phyloP scores from a whole-genome alignment of 2,888 invertebrate genomes.

The Diplazon laetatorius region DNA sequence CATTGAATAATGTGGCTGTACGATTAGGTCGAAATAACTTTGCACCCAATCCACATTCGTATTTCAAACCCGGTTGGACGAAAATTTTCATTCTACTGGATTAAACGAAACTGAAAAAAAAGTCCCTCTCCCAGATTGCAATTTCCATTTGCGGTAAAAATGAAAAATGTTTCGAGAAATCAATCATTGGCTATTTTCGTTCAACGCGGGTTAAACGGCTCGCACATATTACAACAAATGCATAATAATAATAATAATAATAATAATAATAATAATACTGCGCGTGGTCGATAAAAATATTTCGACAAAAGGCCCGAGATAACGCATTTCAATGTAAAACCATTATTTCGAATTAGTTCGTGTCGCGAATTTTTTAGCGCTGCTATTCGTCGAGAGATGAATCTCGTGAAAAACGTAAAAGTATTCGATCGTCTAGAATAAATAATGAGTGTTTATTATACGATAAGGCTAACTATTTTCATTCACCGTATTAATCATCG shows the following conservation, averaged over 20 bases:
- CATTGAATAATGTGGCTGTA: constrained; percentile 25
- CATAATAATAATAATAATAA: too few relatives aligned
- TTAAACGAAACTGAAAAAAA: background rate
- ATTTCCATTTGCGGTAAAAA: too few relatives aligned
- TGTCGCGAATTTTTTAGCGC: too few relatives aligned
- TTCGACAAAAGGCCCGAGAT: constrained; percentile 46
- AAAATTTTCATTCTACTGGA: background rate
- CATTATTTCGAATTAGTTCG: constrained; percentile 23
- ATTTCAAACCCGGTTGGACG: constrained; percentile 4
- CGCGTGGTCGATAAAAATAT: constrained; percentile 30
- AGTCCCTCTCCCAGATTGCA: too few relatives aligned
- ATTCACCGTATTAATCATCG: constrained; percentile 55
- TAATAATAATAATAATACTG: constrained; percentile 38
- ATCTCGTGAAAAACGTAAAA: constrained; percentile 37
- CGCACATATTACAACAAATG: too few relatives aligned
- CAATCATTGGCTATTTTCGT: background rate
- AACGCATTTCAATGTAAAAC: constrained; percentile 20
- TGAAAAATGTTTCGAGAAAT: too few relatives aligned
- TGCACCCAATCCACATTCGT: constrained; percentile 28
- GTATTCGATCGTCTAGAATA: constrained; percentile 39
- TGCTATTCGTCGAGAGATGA: constrained; percentile 16
- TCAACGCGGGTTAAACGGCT: constrained; percentile 1
- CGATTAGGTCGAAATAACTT: constrained; percentile 15
- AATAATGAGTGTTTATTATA: constrained; percentile 58
- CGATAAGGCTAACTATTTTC: constrained; percentile 61